These are phyloP conservation scores for Lophotis ruficrista DNA, from an alignment of 2,113 vertebrate species.

Conservation along the genomic window DNA sequence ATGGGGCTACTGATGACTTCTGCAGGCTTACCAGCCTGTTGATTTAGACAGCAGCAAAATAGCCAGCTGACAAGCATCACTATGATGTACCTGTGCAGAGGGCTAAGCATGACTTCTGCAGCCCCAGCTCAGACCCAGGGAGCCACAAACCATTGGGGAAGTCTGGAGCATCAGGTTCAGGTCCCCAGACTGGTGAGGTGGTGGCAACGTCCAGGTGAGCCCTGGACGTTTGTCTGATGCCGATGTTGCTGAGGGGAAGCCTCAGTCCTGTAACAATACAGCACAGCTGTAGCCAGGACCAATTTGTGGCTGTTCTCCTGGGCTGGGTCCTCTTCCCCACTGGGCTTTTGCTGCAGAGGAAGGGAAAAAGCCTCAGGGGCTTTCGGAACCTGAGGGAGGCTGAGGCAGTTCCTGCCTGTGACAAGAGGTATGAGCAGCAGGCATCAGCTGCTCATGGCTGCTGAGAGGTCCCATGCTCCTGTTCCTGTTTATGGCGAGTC, in stretches of 20 bases:
- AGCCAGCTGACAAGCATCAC: background rate
- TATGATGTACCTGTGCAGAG: background rate
- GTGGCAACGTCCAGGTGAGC: background rate
- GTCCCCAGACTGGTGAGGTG: background rate
- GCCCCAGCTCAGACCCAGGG: background rate
- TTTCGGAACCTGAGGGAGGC: background rate
- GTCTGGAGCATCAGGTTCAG: background rate
- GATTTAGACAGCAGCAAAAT: fast-evolving
- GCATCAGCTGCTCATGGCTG: background rate
- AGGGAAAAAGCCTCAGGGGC: background rate
- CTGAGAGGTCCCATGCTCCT: background rate
- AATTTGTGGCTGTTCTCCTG: background rate
- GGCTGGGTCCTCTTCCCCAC: background rate
- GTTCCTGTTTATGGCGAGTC: too few species aligned
- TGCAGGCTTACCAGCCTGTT: background rate
- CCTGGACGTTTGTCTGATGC: background rate
- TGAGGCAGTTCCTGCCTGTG: background rate
- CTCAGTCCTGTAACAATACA: background rate
- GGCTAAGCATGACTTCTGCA: background rate
- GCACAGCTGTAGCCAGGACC: background rate
- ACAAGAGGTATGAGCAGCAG: background rate
- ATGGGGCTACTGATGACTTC: background rate
- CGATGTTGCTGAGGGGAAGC: background rate
- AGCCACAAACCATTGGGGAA: background rate
- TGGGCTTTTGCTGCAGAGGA: background rate